Base-by-base conservation (phyloP, 2,113 vertebrate species). In the rat (Rattus norvegicus) region DNA sequence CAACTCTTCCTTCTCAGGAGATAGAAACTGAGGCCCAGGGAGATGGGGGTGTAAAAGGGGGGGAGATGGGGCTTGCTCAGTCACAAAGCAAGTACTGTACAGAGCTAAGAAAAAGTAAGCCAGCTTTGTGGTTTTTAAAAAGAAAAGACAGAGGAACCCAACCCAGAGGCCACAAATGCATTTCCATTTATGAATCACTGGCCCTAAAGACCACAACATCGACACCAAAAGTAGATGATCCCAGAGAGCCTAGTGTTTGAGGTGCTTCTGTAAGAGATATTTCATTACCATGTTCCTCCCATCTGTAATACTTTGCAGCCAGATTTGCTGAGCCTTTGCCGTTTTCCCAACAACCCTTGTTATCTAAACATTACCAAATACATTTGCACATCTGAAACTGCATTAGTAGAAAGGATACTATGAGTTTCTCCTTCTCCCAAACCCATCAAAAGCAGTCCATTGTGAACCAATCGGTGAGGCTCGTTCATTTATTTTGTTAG, bases 341-440 rank as follows among this genome's bases (percentile, higher is more conserved):
- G 54, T 79, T 93, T 84, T 91, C n/a, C 65, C 67, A 49, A 92
- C 59, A 80, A 93, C 36, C 16, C 84, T 39, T 72, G 61, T 30
- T 92, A 20, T 81, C 73, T 89, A 88, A 94, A 92, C 56, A 95
- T 61, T 92, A 67, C 11, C 72, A 91, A 72, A 87, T 63, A 92
- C 72, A 76, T 72, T 54, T 61, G 61, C 20, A 90, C 20, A 59
- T 65, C 43, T 65, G 4, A 65, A 33, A n/a, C 73, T 80, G 11
- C 28, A 54, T 5, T 72, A 13, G n/a, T 11, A 30, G 10, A 63
- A 10, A 76, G 24, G 47, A 49, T 39, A 20, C 12, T 88, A 5
- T 59, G 1, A 72, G 33, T 19, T 56, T 69, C 20, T 39, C 59
- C 43, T 36, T 14, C 59, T 69, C 56, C 7, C 8, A 52, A 6